Base-by-base conservation (phyloP, 2,888 invertebrate species). In the Acanthopleura granulata region DNA sequence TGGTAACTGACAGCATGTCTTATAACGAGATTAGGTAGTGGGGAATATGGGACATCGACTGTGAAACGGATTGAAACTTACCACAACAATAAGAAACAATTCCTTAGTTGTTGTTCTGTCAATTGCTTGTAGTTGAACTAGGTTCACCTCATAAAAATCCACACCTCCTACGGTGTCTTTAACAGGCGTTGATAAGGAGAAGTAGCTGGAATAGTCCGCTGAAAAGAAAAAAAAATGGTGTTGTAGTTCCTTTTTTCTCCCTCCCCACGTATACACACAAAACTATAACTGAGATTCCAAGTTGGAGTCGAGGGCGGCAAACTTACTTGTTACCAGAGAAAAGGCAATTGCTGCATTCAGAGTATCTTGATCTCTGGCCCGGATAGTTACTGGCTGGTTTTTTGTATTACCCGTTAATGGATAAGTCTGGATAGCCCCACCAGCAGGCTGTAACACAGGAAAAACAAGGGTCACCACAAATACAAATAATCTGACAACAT, bases 321-420 rank as follows among this genome's bases (percentile, higher is more conserved):
- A 70, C 79, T 78, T 77, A 82, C 83, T 82, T 74, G 71, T 73
- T 22, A 76, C 77, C 4, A 83, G 74, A 29, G 51, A 75, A 72
- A 83, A 80, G 12, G 27, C 30, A 51, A 85, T 79, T 57, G 77
- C 75, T 22, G 79, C 78, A 71, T 79, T 79, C 15, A 83, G 74
- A 0, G 83, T 82, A 74, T 85, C 85, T 74, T 76, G 80, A 73
- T 85, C 85, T 22, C 77, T 77, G 12, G 84, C 85, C 30, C 76
- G 71, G 14, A 85, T 78, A 25, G 62, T 49, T 12, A 79, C 80
- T 22, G 57, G 57, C 12, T 57, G 57, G 12, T 57, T 12, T 3
- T 3, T 22, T 3, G 12, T 6, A 1, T 4, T n/a, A 57, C 57
- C n/a, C 1, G 57, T 18, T 22, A 57, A n/a, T 57, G 57, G 57